Percentiles rank a stretch among this genome's conserved stretches.
phyloP scores from a whole-genome alignment of 2,113 vertebrate species.

The Gasterosteus nipponicus region DNA sequence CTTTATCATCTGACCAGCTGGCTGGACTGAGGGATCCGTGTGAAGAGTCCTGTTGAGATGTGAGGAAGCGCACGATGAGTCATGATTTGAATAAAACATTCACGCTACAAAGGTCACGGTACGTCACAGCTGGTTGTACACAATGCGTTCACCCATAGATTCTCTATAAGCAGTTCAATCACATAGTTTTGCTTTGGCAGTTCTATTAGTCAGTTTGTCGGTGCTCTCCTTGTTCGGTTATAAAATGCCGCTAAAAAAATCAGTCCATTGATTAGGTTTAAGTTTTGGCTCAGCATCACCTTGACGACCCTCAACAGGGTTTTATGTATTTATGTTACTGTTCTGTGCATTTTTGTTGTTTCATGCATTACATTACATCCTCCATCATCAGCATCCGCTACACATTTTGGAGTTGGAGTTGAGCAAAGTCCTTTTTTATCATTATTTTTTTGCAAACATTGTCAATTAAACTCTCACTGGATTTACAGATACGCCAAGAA shows the following conservation, averaged over 20 bases:
- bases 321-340: background rate
- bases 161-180: background rate
- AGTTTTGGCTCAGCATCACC: background rate
- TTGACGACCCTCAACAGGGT: background rate
- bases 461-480: constrained; percentile 36
- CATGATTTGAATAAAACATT: constrained; percentile 32
- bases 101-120: background rate
- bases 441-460: constrained; percentile 22
- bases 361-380: background rate
- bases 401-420: background rate
- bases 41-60: constrained; percentile 86
- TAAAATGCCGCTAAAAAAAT: background rate
- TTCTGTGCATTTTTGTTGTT: background rate
- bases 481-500: constrained; percentile 55
- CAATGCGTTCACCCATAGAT: background rate
- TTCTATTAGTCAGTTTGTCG: constrained; percentile 8
- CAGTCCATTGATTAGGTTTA: background rate
- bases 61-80: constrained; percentile 79
- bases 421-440: background rate
- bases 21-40: constrained; percentile 82
- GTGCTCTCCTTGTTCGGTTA: background rate
- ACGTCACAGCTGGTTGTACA: background rate
- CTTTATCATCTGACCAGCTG: constrained; percentile 73
- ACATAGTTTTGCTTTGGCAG: background rate
- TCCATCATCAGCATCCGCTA: too few relatives aligned